Conservation (phyloP, 2,113 vertebrate genomes). For the Neotoma lepida region DNA sequence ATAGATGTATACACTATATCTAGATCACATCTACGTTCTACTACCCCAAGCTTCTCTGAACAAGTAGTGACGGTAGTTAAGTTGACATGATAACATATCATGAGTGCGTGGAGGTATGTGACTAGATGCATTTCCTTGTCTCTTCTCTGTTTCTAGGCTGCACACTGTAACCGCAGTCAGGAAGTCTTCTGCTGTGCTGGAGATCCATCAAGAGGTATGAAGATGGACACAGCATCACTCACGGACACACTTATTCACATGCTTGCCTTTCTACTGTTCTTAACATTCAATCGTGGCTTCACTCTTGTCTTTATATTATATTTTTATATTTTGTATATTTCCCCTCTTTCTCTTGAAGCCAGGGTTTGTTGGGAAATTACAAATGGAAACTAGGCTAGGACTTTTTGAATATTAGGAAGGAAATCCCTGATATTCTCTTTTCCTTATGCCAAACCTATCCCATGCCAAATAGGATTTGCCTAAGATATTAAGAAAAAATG, state of each 20-base stretch:
- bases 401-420: not conserved
- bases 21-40: not conserved
- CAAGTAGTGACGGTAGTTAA: not conserved
- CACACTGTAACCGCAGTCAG: slow-evolving; percentile 80
- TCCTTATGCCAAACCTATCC: slow-evolving; percentile 15
- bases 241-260: slow-evolving; percentile 53
- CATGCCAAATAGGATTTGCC: not conserved
- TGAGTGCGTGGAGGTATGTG: rapidly evolving
- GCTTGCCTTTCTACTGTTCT: slow-evolving; percentile 73
- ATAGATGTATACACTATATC: not conserved
- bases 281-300: slow-evolving; percentile 53
- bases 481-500: slow-evolving; percentile 3
- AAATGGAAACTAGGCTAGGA: not conserved
- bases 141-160: slow-evolving; percentile 76
- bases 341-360: slow-evolving; percentile 30
- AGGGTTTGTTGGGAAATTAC: slow-evolving; percentile 45
- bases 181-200: slow-evolving; percentile 75
- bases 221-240: slow-evolving; percentile 43
- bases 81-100: not conserved
- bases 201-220: slow-evolving; percentile 85
- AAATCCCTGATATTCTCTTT: slow-evolving; percentile 7
- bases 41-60: not conserved
- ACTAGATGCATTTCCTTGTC: not conserved
- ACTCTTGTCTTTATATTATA: slow-evolving; percentile 69
- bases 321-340: slow-evolving; percentile 73